Conservation (phyloP, 1,140 invertebrate species). For the Ips nitidus region DNA sequence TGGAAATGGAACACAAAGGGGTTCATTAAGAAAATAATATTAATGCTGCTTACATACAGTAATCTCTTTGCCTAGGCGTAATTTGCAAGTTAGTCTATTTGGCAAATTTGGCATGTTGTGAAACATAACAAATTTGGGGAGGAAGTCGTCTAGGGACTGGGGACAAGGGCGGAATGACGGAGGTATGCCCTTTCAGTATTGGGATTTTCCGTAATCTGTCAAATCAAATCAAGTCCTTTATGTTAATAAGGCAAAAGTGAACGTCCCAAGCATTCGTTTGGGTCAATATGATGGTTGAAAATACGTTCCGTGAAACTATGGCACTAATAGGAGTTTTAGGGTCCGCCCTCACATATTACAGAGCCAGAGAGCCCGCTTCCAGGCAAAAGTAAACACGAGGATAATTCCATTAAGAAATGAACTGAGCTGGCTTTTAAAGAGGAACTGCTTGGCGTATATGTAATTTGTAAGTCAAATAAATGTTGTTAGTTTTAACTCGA, state of each 20-base stretch:
- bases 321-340: too few relatives aligned
- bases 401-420: constrained; percentile 52
- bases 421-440: constrained; percentile 47
- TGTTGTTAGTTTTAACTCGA: constrained; percentile 42
- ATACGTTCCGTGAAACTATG: too few relatives aligned
- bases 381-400: constrained; percentile 42
- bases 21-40: constrained; percentile 33
- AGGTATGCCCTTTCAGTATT: too few relatives aligned
- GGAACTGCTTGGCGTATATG: constrained; percentile 37
- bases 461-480: constrained; percentile 50
- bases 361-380: constrained; percentile 23
- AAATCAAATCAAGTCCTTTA: too few relatives aligned
- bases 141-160: background rate
- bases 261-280: too few relatives aligned
- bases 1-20: constrained; percentile 15
- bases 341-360: background rate
- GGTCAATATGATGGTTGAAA: too few relatives aligned
- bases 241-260: too few relatives aligned
- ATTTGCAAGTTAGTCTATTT: constrained; percentile 26
- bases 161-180: too few relatives aligned
- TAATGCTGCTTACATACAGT: constrained; percentile 29
- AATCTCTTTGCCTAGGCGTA: constrained; percentile 29
- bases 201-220: too few relatives aligned
- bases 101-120: constrained; percentile 17
- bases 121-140: constrained; percentile 14